Conservation (phyloP, 2,797 vertebrate genomes). For the Platalea minor region DNA sequence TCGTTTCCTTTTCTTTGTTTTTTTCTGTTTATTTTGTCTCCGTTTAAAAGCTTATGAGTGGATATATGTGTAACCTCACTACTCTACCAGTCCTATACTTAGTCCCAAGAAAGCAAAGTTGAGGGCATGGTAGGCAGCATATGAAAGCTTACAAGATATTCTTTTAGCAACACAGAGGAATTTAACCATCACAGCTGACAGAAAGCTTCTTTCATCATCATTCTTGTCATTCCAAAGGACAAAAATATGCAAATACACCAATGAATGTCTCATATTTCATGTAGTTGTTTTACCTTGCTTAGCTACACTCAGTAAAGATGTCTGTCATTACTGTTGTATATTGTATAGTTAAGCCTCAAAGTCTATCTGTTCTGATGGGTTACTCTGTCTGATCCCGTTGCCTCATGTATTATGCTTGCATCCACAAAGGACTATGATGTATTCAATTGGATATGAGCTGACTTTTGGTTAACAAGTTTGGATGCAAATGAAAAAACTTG, state of each 20-base stretch:
- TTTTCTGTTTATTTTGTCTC: neutral
- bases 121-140: neutral
- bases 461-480: neutral
- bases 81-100: neutral
- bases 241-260: neutral
- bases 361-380: neutral
- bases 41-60: neutral
- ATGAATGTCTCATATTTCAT: neutral
- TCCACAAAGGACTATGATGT: neutral
- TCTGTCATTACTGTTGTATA: neutral
- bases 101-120: neutral
- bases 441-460: neutral
- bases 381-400: neutral
- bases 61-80: neutral
- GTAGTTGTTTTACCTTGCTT: neutral
- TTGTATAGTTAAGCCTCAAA: neutral
- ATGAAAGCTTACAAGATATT: neutral
- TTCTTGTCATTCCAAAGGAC: neutral
- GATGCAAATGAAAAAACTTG: neutral
- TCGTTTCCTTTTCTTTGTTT: neutral
- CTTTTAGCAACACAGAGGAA: neutral
- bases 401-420: neutral
- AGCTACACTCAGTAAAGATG: neutral
- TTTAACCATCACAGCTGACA: neutral
- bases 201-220: neutral